Percentiles rank a stretch among this genome's conserved stretches.
Conservation (phyloP, 2,888 invertebrate species). For the Phragmatobia fuliginosa region DNA sequence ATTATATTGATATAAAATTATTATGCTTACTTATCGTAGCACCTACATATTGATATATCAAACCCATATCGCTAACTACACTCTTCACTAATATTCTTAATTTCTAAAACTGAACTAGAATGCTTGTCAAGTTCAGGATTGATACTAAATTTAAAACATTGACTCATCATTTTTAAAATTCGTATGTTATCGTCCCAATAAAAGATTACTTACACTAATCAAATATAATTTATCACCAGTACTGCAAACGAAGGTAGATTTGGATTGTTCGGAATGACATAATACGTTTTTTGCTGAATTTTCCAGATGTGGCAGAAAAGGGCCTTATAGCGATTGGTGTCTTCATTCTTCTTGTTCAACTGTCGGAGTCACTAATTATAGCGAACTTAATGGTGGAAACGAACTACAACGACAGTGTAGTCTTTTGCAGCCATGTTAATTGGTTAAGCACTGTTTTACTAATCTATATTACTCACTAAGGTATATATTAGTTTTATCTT, state of each 20-base stretch:
- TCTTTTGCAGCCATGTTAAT: too few relatives aligned
- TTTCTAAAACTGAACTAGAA: not conserved
- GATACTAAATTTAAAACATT: not conserved
- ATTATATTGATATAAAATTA: not conserved
- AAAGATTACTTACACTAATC: constrained; percentile 1
- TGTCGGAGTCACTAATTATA: too few relatives aligned
- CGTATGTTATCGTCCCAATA: not conserved
- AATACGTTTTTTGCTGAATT: too few relatives aligned
- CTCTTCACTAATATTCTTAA: not conserved
- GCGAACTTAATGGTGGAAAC: too few relatives aligned
- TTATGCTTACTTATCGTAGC: constrained; percentile 8
- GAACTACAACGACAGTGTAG: too few relatives aligned
- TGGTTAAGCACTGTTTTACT: too few relatives aligned
- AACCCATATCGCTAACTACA: constrained; percentile 2
- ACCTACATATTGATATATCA: constrained; percentile 3
- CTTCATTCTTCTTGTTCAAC: too few relatives aligned
- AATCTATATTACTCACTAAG: too few relatives aligned
- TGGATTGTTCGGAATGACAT: too few relatives aligned
- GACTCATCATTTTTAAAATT: not conserved
- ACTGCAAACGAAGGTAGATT: not conserved
- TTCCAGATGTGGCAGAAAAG: too few relatives aligned
- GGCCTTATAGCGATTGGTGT: too few relatives aligned
- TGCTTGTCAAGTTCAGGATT: not conserved
- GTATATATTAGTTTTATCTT: too few relatives aligned
- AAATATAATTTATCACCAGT: not conserved